Evolutionary conservation across 2,797 vertebrate species (phyloP).

Genomic region (Falco rusticolus): DNA sequence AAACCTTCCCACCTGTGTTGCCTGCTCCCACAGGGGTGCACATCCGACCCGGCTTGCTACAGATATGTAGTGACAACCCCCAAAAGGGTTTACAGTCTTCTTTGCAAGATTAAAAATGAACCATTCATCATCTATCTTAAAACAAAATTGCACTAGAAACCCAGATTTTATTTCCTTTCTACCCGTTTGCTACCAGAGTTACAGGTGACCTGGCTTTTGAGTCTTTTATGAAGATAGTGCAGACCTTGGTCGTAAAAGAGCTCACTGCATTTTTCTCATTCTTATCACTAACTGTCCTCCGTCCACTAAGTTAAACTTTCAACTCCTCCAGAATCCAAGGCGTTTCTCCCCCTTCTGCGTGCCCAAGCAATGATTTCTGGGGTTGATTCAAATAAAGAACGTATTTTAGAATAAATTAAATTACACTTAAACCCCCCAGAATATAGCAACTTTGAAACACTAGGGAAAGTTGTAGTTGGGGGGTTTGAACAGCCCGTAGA

Average conservation of each 20-base stretch:
- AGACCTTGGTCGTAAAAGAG: not conserved
- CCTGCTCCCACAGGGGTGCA: not conserved
- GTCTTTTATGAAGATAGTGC: not conserved
- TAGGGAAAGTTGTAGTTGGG: not conserved
- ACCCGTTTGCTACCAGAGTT: not conserved
- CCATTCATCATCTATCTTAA: not conserved
- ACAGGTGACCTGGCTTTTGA: not conserved
- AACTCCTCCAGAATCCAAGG: not conserved
- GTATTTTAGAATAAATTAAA: not conserved
- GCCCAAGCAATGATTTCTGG: not conserved
- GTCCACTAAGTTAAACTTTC: not conserved
- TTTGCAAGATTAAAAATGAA: not conserved
- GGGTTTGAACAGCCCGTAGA: not conserved
- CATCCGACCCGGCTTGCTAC: not conserved
- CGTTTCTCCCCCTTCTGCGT: not conserved
- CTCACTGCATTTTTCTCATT: not conserved
- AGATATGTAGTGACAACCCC: too few relatives aligned
- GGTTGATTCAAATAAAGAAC: not conserved
- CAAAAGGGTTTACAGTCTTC: not conserved
- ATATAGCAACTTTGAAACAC: not conserved
- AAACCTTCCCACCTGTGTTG: not conserved
- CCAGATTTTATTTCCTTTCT: not conserved
- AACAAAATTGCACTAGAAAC: not conserved
- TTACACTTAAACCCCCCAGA: not conserved
- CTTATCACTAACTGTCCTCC: not conserved